Conservation (phyloP, 2,113 vertebrate species). For the Sinocyclocheilus maitianheensis region DNA sequence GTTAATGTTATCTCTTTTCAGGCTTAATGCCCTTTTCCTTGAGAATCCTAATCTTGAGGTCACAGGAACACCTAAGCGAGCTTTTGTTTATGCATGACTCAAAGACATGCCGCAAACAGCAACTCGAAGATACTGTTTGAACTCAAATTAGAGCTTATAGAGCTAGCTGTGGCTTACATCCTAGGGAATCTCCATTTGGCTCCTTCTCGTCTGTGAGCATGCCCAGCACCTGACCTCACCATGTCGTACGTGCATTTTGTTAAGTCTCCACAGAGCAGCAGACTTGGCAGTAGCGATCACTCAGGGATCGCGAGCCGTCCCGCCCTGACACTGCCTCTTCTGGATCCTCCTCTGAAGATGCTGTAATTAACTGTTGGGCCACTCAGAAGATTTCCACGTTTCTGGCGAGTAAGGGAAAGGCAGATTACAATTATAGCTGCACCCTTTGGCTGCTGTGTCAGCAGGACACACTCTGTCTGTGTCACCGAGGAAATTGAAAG, state of each 20-base stretch:
- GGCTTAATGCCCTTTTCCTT: not conserved
- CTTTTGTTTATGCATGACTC: slow-evolving; percentile 26
- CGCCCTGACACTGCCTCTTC: slow-evolving; percentile 60
- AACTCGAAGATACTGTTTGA: not conserved
- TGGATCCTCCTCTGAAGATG: slow-evolving; percentile 67
- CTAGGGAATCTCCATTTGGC: slow-evolving; percentile 33
- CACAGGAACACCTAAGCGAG: slow-evolving; percentile 19
- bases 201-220: not conserved
- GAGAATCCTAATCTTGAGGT: slow-evolving; percentile 10
- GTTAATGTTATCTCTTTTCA: slow-evolving; percentile 20
- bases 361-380: slow-evolving; percentile 77
- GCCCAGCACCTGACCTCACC: slow-evolving; percentile 45
- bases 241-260: slow-evolving; percentile 37
- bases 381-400: slow-evolving; percentile 67
- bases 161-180: not conserved
- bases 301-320: slow-evolving; percentile 42
- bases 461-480: slow-evolving; percentile 65
- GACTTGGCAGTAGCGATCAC: slow-evolving; percentile 30
- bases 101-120: not conserved
- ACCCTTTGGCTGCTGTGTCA: slow-evolving; percentile 69
- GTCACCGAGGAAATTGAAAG: slow-evolving; percentile 50
- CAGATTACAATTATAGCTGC: slow-evolving; percentile 74
- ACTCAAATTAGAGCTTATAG: slow-evolving; percentile 28
- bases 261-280: slow-evolving; percentile 25
- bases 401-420: slow-evolving; percentile 68